Conservation (phyloP, 2,797 vertebrate species). For the Muraenolepis orangiensis region DNA sequence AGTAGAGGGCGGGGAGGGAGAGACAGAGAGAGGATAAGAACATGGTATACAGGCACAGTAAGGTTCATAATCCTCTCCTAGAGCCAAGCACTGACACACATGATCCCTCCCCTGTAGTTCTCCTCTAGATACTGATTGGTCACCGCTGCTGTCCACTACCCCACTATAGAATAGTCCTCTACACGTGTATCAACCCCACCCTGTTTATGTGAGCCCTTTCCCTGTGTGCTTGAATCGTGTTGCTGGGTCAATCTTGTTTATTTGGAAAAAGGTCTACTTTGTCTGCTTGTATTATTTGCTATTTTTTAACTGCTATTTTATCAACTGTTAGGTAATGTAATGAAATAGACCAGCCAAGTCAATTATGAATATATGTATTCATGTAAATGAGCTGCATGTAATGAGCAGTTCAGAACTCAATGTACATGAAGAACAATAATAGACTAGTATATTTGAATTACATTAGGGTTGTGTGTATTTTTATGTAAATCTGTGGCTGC, state of each 20-base stretch:
- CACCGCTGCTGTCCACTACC: conserved; percentile 25
- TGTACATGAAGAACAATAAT: neutral
- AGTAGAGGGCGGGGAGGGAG: neutral
- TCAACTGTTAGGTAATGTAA: neutral
- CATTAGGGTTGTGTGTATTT: neutral
- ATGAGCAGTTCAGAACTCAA: neutral
- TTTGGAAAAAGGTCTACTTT: neutral
- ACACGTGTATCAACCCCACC: neutral
- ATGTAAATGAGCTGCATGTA: neutral
- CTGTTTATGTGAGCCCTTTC: neutral
- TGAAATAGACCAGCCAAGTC: neutral
- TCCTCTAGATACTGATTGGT: conserved; percentile 46
- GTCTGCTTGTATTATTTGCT: neutral
- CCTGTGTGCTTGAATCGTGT: neutral
- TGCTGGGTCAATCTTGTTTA: neutral
- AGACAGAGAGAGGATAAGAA: conserved; percentile 4
- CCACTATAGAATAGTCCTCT: neutral
- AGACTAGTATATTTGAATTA: neutral
- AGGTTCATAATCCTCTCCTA: conserved; percentile 50
- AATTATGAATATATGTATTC: neutral
- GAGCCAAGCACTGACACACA: conserved; percentile 37
- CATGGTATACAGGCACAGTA: conserved; percentile 26
- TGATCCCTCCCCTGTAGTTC: conserved; percentile 44
- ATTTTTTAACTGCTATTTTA: neutral
- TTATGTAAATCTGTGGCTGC: conserved; percentile 13